These are phyloP conservation scores for Musca domestica DNA, from an alignment of 1,140 invertebrate genomes.

Conservation along the genomic window DNA sequence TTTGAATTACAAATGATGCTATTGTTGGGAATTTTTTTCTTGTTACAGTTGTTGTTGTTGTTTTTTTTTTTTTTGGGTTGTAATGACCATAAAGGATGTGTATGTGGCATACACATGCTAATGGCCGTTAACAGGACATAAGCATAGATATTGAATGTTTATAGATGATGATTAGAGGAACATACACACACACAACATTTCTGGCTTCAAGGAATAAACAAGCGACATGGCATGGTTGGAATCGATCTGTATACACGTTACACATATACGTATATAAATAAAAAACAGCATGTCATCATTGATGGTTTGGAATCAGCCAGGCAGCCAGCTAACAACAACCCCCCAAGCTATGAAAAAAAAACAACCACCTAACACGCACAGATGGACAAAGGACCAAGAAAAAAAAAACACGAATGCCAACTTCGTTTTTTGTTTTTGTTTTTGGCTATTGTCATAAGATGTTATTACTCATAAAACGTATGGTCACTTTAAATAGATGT, in stretches of 20 bases:
- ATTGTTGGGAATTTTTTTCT: background rate
- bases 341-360: too few relatives aligned
- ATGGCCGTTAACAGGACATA: conserved; percentile 22
- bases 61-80: background rate
- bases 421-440: too few relatives aligned
- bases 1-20: conserved; percentile 10
- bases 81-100: conserved; percentile 7
- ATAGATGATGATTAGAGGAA: conserved; percentile 16
- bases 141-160: conserved; percentile 22
- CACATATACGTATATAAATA: too few relatives aligned
- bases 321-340: too few relatives aligned
- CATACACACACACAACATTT: background rate
- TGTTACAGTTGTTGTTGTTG: background rate
- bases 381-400: too few relatives aligned
- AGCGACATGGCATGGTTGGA: too few relatives aligned
- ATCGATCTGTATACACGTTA: too few relatives aligned
- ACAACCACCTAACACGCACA: too few relatives aligned
- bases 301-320: too few relatives aligned
- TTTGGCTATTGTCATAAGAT: too few relatives aligned
- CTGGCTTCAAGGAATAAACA: conserved; percentile 14
- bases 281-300: too few relatives aligned
- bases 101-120: conserved; percentile 6
- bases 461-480: conserved; percentile 14
- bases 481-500: conserved; percentile 22
- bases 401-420: too few relatives aligned